Conservation (phyloP, 2,113 vertebrate species). For the Mustela lutreola region DNA sequence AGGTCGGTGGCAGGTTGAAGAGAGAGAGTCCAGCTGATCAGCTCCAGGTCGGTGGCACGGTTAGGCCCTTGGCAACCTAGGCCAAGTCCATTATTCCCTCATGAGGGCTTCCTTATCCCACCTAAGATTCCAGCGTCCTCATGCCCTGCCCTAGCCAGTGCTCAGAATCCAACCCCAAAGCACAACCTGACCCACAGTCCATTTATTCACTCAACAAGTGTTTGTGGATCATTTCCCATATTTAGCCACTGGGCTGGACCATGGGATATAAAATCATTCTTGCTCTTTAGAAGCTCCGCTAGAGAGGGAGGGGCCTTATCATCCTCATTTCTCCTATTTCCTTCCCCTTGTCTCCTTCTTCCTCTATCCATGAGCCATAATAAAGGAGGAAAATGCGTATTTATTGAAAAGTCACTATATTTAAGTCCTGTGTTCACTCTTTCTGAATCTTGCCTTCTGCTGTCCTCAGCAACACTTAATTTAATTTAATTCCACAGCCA, state of each 20-base stretch:
- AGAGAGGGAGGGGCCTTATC: neutral
- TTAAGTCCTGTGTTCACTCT: constrained; percentile 2
- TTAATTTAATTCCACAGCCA: neutral
- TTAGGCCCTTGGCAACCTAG: neutral
- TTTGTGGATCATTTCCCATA: neutral
- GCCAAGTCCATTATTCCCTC: neutral
- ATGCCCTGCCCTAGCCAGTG: no score
- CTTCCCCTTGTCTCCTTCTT: neutral
- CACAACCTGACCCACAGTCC: neutral
- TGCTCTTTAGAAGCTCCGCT: neutral
- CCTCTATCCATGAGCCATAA: neutral
- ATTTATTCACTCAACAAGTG: neutral
- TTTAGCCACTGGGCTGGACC: neutral
- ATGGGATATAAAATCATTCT: neutral
- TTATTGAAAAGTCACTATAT: neutral
- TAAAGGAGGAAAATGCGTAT: neutral
- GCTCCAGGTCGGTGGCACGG: neutral
- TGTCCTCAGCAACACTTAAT: neutral
- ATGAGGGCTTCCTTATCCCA: no score
- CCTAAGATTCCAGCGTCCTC: neutral
- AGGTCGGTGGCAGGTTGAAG: neutral
- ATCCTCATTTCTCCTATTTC: neutral
- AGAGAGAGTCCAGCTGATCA: neutral
- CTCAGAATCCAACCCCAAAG: neutral
- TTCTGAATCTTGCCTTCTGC: constrained; percentile 7